Conservation (phyloP, 37 sponge, comb jelly and placozoan genomes). For the Aphrocallistes beatrix region DNA sequence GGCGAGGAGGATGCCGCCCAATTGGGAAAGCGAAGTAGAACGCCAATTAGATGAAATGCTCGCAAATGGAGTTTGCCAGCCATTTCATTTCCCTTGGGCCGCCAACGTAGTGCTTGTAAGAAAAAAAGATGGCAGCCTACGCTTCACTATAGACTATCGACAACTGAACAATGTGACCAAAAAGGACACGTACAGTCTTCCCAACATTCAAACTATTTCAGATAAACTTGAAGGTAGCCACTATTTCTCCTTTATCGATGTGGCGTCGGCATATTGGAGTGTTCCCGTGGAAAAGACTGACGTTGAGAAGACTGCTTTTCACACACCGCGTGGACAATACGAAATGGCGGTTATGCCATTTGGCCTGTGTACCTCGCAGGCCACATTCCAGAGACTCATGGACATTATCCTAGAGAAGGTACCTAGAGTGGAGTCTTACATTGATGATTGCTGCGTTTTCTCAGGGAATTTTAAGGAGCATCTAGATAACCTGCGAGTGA, state of each 20-base stretch:
- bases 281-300: constrained; percentile 10
- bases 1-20: constrained; percentile 19
- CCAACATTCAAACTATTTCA: constrained; percentile 27
- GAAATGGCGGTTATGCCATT: constrained; percentile 24
- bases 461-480: neutral
- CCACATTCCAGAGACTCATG: constrained; percentile 22
- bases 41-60: constrained; percentile 23
- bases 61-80: neutral
- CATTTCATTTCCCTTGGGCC: constrained; percentile 25
- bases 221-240: constrained; percentile 22
- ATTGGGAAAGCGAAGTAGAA: neutral
- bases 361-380: constrained; percentile 20
- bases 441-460: neutral
- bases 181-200: constrained; percentile 33
- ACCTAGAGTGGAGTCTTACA: neutral
- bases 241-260: constrained; percentile 27
- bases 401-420: neutral
- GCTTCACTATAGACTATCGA: constrained; percentile 38
- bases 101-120: constrained; percentile 24
- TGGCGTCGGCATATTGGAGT: constrained; percentile 25
- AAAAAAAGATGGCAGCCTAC: constrained; percentile 27
- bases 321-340: neutral
- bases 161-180: constrained; percentile 19
- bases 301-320: constrained; percentile 21
- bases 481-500: neutral